Conservation (phyloP, 2,888 invertebrate genomes). For the Polydrusus cervinus region DNA sequence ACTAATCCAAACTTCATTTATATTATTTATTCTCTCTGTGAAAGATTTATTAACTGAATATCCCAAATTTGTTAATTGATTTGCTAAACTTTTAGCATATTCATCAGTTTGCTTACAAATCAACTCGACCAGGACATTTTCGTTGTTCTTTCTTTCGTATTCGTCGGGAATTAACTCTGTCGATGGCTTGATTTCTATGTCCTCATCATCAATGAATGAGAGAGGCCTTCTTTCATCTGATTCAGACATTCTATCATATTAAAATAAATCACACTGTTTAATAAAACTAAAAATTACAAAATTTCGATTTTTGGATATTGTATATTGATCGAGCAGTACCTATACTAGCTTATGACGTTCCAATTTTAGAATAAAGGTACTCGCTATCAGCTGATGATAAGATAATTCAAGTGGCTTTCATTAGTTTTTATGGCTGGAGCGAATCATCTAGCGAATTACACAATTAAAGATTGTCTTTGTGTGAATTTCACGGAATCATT, state of each 20-base stretch:
- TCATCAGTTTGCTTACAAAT: constrained; percentile 51
- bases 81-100: constrained; percentile 6
- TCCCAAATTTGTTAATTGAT: constrained; percentile 17
- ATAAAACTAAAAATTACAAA: no score
- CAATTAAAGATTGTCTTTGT: background rate
- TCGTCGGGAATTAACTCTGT: constrained; percentile 67
- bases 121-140: constrained; percentile 56
- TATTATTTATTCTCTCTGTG: background rate
- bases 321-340: constrained; percentile 1
- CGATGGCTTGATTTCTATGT: constrained; percentile 64
- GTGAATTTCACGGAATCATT: background rate
- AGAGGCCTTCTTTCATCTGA: background rate
- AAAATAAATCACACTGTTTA: background rate
- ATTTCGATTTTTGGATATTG: background rate
- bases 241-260: background rate
- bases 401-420: constrained; percentile 11
- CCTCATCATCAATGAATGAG: constrained; percentile 49
- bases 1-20: constrained; percentile 13
- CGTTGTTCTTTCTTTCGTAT: constrained; percentile 58
- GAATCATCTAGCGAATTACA: background rate
- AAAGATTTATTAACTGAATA: constrained; percentile 11
- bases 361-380: constrained; percentile 8
- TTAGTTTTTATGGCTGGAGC: background rate
- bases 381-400: constrained; percentile 13
- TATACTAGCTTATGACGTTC: background rate